Base-by-base conservation (phyloP, 2,888 invertebrate genomes). In the Xylocampa areola region DNA sequence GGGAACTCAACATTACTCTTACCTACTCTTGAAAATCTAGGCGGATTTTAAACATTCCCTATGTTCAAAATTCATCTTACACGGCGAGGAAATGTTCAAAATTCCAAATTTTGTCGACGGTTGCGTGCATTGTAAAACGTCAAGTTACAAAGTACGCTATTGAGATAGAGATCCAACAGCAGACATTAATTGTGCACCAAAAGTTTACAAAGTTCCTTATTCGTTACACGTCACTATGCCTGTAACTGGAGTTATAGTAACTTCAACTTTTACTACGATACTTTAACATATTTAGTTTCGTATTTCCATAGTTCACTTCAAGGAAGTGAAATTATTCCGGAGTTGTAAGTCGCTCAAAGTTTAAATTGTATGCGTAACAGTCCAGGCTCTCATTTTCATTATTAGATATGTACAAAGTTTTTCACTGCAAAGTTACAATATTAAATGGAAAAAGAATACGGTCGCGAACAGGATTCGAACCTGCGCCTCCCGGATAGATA, bases 131-230 rank as follows among this genome's bases (percentile, higher is more conserved):
- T 50, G 44, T 36, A 58, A 64, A 64, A 64, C 4, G 40, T 41
- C 13, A 40, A 73, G 36, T 64, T 37, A 48, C 54, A 60, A 68
- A 73, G 51, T 58, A 59, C 47, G 25, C 29, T 41, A 59, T 60
- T 45, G 48, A 37, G 62, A 65, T 58, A 58, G 44, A 59, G 57
- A 59, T 59, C 58, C 41, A 35, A 37, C 45, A 44, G 30, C 45
- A 67, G 64, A 72, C 63, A 60, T 70, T 73, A 72, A 76, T 78
- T 73, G 62, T 68, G 62, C 69, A 69, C 50, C 45, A 50, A 64
- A 79, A 79, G 48, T 78, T 63, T 58, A 49, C 44, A 40, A 68
- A 72, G 64, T 73, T 68, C 45, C 58, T 59, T 48, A 68, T 74
- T 73, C 68, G 73, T 67, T 72, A 43, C 51, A 61, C 67, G 59